Conservation (phyloP, 2,797 vertebrate species). For the Monodelphis domestica region DNA sequence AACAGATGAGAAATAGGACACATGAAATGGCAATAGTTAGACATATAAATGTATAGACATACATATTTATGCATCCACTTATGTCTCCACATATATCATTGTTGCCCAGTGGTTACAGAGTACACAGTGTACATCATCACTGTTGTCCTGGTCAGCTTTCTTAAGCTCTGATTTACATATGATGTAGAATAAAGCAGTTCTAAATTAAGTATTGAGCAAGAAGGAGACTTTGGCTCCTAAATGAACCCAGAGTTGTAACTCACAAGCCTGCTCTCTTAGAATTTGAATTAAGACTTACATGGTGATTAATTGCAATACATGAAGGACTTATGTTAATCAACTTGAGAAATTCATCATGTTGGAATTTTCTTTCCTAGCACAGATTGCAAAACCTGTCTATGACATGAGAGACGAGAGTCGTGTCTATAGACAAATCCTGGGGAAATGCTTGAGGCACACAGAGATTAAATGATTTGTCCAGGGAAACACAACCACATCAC, state of each 20-base stretch:
- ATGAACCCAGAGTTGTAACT: slow-evolving; percentile 27
- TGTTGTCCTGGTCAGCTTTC: neutral
- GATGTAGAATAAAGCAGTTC: slow-evolving; percentile 25
- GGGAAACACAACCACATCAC: neutral
- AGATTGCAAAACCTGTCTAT: neutral
- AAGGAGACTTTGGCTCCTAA: neutral
- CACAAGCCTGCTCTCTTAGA: slow-evolving; percentile 6
- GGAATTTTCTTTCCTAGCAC: neutral
- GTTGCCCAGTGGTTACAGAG: slow-evolving; percentile 22
- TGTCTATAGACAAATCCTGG: neutral
- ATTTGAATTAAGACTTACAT: neutral
- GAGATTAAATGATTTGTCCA: neutral
- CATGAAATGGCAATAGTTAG: neutral
- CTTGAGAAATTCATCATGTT: neutral
- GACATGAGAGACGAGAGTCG: neutral
- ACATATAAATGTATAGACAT: neutral
- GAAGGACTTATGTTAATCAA: neutral
- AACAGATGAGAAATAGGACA: neutral
- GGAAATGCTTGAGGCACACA: neutral
- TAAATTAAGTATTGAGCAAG: slow-evolving; percentile 26
- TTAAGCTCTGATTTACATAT: slow-evolving; percentile 20
- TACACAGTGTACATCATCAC: neutral
- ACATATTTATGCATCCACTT: no score
- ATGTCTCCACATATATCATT: neutral
- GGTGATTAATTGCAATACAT: neutral